A percentile compares a stretch with the other conserved stretches of the same genome.
These are phyloP conservation scores for Hofmannophila pseudospretella DNA, from an alignment of 2,888 invertebrate genomes.

Conservation along the genomic window DNA sequence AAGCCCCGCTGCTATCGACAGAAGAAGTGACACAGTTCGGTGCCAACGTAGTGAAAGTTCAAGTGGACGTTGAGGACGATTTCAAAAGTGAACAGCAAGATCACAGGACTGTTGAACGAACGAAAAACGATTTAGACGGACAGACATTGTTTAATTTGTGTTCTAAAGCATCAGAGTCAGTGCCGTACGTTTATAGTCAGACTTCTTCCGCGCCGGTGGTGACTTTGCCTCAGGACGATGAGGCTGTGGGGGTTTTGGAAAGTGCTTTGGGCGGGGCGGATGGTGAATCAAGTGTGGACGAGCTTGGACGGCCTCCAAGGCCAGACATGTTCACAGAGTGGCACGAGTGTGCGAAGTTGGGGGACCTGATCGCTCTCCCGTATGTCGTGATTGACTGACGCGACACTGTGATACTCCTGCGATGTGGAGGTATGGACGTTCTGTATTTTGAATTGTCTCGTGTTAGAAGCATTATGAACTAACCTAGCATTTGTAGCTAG, in stretches of 20 bases:
- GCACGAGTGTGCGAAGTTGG: constrained; percentile 91
- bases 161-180: constrained; percentile 23
- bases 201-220: constrained; percentile 42
- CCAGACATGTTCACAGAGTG: constrained; percentile 88
- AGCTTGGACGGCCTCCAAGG: constrained; percentile 42
- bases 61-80: constrained; percentile 14
- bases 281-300: constrained; percentile 27
- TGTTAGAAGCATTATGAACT: too few relatives aligned
- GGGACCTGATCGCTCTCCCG: constrained; percentile 94
- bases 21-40: constrained; percentile 32
- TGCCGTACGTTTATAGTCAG: constrained; percentile 43
- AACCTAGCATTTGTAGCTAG: too few relatives aligned
- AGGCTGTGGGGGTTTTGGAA: constrained; percentile 21
- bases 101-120: constrained; percentile 63
- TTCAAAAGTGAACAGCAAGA: constrained; percentile 37
- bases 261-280: constrained; percentile 8
- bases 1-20: constrained; percentile 42
- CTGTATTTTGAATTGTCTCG: too few relatives aligned
- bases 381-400: constrained; percentile 96
- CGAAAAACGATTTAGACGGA: constrained; percentile 53
- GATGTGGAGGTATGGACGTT: neutral
- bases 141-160: constrained; percentile 39
- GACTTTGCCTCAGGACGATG: constrained; percentile 22
- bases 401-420: constrained; percentile 15
- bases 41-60: constrained; percentile 2